These are phyloP conservation scores for Aviceda subcristata DNA, from an alignment of 2,113 vertebrate genomes.

Conservation along the genomic window DNA sequence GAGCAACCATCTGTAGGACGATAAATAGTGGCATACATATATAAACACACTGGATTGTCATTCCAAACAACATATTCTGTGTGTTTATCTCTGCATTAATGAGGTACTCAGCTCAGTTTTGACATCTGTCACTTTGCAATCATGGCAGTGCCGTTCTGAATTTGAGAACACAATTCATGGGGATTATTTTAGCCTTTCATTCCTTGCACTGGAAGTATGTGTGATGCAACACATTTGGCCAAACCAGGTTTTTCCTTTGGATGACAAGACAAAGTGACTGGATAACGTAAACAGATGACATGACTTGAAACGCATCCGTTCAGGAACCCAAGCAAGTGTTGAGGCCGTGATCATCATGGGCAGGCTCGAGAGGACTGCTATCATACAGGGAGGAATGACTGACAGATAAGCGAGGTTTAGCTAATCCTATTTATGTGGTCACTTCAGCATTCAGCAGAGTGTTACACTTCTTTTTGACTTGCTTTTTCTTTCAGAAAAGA, in stretches of 20 bases:
- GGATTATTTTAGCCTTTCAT: background rate
- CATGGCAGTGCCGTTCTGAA: background rate
- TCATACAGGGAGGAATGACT: background rate
- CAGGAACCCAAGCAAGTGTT: background rate
- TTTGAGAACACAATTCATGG: constrained; percentile 9
- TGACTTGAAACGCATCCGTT: background rate
- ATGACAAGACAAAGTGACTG: background rate
- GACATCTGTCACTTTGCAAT: constrained; percentile 18
- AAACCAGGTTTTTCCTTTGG: background rate
- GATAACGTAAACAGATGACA: background rate
- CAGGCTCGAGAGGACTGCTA: background rate
- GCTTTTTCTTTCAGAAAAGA: background rate
- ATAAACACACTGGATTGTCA: constrained; percentile 21
- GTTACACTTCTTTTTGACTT: constrained; percentile 8
- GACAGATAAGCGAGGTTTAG: background rate
- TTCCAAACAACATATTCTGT: constrained; percentile 40
- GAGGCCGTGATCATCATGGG: background rate
- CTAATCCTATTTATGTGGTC: constrained; percentile 3
- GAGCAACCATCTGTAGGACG: constrained; percentile 9
- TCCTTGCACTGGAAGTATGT: background rate
- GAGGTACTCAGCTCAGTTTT: constrained; percentile 8
- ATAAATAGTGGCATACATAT: background rate
- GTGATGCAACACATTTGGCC: background rate
- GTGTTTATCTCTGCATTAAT: constrained; percentile 56
- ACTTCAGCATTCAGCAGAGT: background rate